These are phyloP conservation scores for Dynastes maya DNA, from an alignment of 2,888 invertebrate genomes.

Conservation along the genomic window DNA sequence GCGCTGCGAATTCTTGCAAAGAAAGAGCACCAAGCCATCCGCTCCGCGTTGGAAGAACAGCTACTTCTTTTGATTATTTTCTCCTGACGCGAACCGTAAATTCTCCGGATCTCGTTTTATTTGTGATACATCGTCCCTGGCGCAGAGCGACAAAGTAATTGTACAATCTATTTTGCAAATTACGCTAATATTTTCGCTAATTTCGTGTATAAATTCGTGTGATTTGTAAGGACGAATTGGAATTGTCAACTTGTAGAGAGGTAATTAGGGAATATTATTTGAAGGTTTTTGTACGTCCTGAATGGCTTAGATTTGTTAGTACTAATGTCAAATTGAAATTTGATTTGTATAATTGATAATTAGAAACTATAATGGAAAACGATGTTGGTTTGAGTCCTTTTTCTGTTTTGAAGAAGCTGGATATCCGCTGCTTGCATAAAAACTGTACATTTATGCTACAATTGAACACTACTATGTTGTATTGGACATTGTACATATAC, in stretches of 20 bases:
- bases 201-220: constrained; percentile 9
- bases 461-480: too few species aligned
- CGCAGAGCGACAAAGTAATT: constrained; percentile 18
- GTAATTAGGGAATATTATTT: too few species aligned
- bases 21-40: not conserved
- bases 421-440: too few species aligned
- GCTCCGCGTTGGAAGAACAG: not conserved
- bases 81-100: constrained; percentile 11
- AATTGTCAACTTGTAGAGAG: not conserved
- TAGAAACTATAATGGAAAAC: too few species aligned
- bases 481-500: too few species aligned
- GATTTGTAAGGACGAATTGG: not conserved
- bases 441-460: too few species aligned
- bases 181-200: constrained; percentile 1
- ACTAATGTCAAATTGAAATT: too few species aligned
- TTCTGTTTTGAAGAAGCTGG: too few species aligned
- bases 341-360: too few species aligned
- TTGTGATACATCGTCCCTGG: constrained; percentile 15
- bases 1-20: not conserved
- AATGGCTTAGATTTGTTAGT: too few species aligned
- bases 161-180: constrained; percentile 22
- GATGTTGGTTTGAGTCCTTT: too few species aligned
- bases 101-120: constrained; percentile 2
- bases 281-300: too few species aligned
- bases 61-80: constrained; percentile 19